These are phyloP conservation scores for Lagorchestes hirsutus DNA, from an alignment of 2,797 vertebrate genomes.

Conservation along the genomic window DNA sequence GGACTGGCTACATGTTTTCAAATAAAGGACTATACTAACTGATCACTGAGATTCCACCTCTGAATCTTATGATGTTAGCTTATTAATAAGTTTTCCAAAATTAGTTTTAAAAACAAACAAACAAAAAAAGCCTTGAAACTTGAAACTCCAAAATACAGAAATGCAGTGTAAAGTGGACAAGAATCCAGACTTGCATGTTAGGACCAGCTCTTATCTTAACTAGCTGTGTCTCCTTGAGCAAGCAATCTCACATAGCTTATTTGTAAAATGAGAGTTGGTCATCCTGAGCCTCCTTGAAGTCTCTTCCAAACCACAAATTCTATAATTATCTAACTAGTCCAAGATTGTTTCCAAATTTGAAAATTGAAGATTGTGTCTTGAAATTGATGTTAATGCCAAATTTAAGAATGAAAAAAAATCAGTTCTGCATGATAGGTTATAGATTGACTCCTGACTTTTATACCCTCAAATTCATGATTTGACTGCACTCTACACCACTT, in stretches of 20 bases:
- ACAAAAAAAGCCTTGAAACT: neutral
- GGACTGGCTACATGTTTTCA: neutral
- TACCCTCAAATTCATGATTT: neutral
- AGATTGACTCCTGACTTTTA: neutral
- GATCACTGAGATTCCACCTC: neutral
- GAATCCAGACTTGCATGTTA: neutral
- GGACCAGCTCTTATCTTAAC: neutral
- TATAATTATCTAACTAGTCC: neutral
- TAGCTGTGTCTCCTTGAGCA: neutral
- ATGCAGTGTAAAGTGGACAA: neutral
- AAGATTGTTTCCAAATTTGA: neutral
- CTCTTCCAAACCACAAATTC: neutral
- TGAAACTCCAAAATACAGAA: neutral
- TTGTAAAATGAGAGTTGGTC: neutral
- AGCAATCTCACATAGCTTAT: neutral
- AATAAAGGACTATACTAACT: neutral
- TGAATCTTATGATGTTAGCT: neutral
- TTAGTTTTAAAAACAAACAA: conserved; percentile 39
- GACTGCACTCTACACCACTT: neutral
- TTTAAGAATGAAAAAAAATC: neutral
- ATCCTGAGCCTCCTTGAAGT: neutral
- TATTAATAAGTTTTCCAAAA: neutral
- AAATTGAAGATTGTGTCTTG: neutral
- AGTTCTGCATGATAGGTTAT: neutral
- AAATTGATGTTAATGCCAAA: neutral